Base-by-base conservation (phyloP, 2,888 invertebrate genomes). In the Sipha maydis region DNA sequence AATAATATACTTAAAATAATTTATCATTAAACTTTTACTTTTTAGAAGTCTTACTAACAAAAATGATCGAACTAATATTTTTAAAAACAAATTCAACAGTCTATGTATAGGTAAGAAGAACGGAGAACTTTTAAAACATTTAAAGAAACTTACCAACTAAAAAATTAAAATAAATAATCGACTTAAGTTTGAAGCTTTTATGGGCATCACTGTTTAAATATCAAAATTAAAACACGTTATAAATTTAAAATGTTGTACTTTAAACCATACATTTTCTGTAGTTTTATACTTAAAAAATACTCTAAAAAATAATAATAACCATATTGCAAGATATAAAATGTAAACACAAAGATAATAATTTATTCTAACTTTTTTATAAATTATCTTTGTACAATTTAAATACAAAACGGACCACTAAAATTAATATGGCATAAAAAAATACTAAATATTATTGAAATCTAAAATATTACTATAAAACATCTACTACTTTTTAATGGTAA, bases 181-280 rank as follows among this genome's bases (percentile, higher is more conserved):
- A 83, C 25, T 31, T 0, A 31, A 83, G 31, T 71, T 71, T 71
- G 69, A 71, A 17, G 31, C 21, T 83, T 83, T 83, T 83, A 71
- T 34, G 8, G 8, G 28, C 25, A 71, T n/a, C 14, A 17, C 34
- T 54, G 8, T 54, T 31, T 83, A 17, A 71, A 83, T 71, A 71
- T 31, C 71, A 31, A 34, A 71, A 54, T 71, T 48, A 54, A 31
- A 7, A 48, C 41, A 73, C 31, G 3, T 54, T 54, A 73, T 71
- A 34, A 34, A 73, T 71, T 71, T 38, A 34, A 71, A 71, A 3
- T 69, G 48, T 82, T 83, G 3, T 34, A 54, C 69, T 1, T 61
- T 25, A 61, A 48, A 14, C 48, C 28, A 71, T 31, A 48, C 28
- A 83, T 77, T 54, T 54, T 31, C 8, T 28, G 21, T 14, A 48